Evolutionary conservation across 2,797 vertebrate genomes (phyloP), one percentile per base, ranked within the genome.

Genomic region (Falco rusticolus): DNA sequence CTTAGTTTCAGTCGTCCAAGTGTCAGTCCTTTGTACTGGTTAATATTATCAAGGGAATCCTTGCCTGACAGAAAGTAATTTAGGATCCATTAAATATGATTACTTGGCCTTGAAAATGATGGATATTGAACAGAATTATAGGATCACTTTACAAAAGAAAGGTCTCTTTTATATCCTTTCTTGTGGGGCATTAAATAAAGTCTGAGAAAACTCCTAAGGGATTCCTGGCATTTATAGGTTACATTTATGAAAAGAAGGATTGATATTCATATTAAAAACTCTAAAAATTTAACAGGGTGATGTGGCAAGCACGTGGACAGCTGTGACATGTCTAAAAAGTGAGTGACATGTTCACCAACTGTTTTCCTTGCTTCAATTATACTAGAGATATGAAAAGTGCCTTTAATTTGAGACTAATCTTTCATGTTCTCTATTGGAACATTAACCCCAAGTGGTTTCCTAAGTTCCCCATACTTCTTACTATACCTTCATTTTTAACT

Each of bases 91-190:
- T 98, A 98, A 98, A 98, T 98, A 98, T 98, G 98, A 98, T 98
- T 98, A 97, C 97, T 98, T 98, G 97, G 97, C 97, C 98, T 98
- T 98, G 98, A 98, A 98, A 98, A 98, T 98, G 97, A 98, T 98
- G 96, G 97, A 98, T 98, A 97, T 97, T 97, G 97, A 98, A 97
- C 96, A 98, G 98, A 98, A 98, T 98, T 98, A 98, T 96, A 97
- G 96, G 97, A 97, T 97, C 96, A 94, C 97, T 98, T 98, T 98
- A 97, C 97, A 97, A 98, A 98, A 98, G 97, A 98, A 98, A 98
- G 98, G 97, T 98, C 97, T 98, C 95, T 97, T 97, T 98, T 98
- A 97, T 95, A 96, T 97, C 96, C 95, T 97, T 97, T 98, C 97
- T 98, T 97, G 95, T 96, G 96, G 95, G 97, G 94, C 96, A 97